These are phyloP conservation scores for Morone saxatilis DNA, from an alignment of 2,113 vertebrate species.

Conservation along the genomic window DNA sequence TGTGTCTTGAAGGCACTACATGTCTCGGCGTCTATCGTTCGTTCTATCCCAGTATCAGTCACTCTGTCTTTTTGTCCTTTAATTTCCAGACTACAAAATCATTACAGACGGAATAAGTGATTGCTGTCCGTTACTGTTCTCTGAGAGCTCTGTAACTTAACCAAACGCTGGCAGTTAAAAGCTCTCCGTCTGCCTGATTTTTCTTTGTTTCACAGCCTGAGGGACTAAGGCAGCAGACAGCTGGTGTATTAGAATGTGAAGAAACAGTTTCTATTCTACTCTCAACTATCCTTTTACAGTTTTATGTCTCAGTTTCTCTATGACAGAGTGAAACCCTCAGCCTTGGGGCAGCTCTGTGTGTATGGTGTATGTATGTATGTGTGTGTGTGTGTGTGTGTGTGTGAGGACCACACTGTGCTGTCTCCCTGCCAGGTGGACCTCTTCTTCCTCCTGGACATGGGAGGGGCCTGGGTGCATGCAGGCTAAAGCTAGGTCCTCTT, in stretches of 20 bases:
- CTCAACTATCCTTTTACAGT: constrained; percentile 56
- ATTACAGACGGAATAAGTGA: background rate
- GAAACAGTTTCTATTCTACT: constrained; percentile 46
- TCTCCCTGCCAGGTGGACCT: constrained; percentile 78
- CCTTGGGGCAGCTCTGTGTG: constrained; percentile 46
- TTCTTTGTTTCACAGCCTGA: constrained; percentile 50
- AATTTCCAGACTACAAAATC: constrained; percentile 17
- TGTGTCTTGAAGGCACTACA: constrained; percentile 6
- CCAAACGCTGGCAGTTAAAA: constrained; percentile 29
- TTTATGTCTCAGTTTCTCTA: constrained; percentile 57
- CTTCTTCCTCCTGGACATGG: constrained; percentile 75
- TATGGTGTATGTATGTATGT: background rate
- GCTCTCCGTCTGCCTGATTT: background rate
- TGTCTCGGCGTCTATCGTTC: background rate
- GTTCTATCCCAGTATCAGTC: constrained; percentile 18
- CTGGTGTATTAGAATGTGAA: constrained; percentile 43
- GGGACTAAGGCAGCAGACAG: constrained; percentile 46
- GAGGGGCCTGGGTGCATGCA: constrained; percentile 72
- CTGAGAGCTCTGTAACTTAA: constrained; percentile 28
- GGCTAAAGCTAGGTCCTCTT: constrained; percentile 69
- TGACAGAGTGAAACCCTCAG: constrained; percentile 47
- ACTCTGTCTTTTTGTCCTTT: background rate
- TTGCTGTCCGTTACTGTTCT: background rate
- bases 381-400: background rate
- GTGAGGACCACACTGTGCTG: constrained; percentile 50